These are phyloP conservation scores for Patagioenas fasciata DNA, from an alignment of 2,113 vertebrate species.

Conservation along the genomic window DNA sequence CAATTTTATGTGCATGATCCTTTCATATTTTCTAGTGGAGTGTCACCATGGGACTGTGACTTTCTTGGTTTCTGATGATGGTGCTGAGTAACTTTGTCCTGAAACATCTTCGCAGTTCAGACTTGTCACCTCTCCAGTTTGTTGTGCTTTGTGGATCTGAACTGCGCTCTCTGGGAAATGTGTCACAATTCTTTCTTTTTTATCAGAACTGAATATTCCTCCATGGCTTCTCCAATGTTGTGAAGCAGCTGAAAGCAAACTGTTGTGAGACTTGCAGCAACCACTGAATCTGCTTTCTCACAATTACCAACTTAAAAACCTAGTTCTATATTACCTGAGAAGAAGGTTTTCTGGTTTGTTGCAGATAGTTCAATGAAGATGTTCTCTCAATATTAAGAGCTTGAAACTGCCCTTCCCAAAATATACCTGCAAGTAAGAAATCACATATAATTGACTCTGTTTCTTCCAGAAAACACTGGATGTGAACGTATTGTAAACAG, in stretches of 20 bases:
- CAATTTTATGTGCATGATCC: background rate
- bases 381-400: background rate
- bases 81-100: background rate
- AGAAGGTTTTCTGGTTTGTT: background rate
- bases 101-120: background rate
- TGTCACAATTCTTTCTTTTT: background rate
- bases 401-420: background rate
- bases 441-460: fast-evolving
- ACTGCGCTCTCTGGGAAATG: background rate
- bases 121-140: background rate
- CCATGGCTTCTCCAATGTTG: background rate
- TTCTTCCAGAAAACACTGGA: background rate
- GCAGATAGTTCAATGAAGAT: background rate
- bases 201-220: background rate
- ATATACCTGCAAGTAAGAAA: background rate
- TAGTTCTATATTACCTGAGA: background rate
- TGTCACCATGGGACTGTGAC: background rate
- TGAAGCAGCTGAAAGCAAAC: background rate
- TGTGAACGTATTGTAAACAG: background rate
- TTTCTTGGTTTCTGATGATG: background rate
- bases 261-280: background rate
- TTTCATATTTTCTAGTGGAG: background rate
- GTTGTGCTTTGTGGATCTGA: background rate
- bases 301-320: background rate
- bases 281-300: background rate